Evolutionary conservation across 2,113 vertebrate species (phyloP).

Genomic region (Megaceryle torquata): DNA sequence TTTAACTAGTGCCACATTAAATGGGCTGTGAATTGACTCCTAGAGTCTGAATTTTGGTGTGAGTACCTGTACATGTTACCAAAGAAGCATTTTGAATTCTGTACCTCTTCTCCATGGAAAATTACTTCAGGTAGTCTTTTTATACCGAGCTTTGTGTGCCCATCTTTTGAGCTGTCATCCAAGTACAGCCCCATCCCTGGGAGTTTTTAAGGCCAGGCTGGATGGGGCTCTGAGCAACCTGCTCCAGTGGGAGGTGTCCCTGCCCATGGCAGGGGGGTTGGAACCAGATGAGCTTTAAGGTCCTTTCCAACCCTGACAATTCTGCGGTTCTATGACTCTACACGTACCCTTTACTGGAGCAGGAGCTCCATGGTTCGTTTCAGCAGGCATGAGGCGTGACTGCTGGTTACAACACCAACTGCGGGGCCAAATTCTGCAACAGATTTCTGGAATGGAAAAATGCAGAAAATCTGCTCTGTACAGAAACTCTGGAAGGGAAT

Average conservation of each 20-base stretch:
- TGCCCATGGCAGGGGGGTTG: too few species aligned
- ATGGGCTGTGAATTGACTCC: neutral
- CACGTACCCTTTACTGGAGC: neutral
- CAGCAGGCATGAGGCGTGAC: neutral
- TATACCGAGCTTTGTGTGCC: fast-evolving
- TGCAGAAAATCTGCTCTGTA: neutral
- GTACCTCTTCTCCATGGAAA: neutral
- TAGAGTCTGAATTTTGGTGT: neutral
- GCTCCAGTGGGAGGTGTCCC: too few species aligned
- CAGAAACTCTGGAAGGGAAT: neutral
- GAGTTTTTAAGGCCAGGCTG: too few species aligned
- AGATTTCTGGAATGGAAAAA: neutral
- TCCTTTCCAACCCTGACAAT: too few species aligned
- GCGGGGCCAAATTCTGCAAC: neutral
- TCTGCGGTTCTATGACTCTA: too few species aligned
- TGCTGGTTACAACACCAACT: neutral
- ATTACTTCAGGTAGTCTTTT: neutral
- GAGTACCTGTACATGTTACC: neutral
- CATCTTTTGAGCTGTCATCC: neutral
- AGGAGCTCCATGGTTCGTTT: neutral
- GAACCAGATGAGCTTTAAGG: too few species aligned
- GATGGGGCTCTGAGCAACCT: too few species aligned
- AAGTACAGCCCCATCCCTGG: too few species aligned
- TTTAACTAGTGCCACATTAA: neutral
- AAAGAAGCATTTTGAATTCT: neutral